Evolutionary conservation across 2,797 vertebrate species (phyloP).

Genomic region (Coluber constrictor): DNA sequence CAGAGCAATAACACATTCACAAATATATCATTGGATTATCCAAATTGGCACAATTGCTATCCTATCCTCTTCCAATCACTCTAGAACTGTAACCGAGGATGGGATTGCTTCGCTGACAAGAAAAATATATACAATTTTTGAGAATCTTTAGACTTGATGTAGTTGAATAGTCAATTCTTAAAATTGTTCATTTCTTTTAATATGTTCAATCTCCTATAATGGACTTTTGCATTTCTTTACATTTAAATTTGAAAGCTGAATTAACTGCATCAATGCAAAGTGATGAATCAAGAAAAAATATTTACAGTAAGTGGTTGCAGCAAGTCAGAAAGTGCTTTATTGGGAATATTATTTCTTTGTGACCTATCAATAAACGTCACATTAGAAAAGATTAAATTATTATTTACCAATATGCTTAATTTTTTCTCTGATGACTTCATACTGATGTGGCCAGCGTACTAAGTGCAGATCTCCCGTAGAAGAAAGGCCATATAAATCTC

Average conservation of each 20-base stretch:
- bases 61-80: not conserved
- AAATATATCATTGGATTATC: not conserved
- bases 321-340: not conserved
- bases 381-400: not conserved
- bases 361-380: not conserved
- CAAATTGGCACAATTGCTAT: not conserved
- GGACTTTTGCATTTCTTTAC: not conserved
- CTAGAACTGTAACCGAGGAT: not conserved
- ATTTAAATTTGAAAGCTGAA: not conserved
- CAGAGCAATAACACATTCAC: not conserved
- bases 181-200: not conserved
- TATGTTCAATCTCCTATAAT: not conserved
- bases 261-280: not conserved
- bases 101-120: not conserved
- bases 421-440: constrained; percentile 70
- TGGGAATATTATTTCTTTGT: not conserved
- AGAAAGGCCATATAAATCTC: constrained; percentile 63
- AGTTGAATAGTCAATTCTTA: not conserved
- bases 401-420: constrained; percentile 73
- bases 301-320: not conserved
- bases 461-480: constrained; percentile 57
- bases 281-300: not conserved
- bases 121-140: not conserved
- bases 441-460: constrained; percentile 74
- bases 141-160: not conserved